Evolutionary conservation across 2,113 vertebrate genomes (phyloP).

Genomic region (Aphyosemion australe): DNA sequence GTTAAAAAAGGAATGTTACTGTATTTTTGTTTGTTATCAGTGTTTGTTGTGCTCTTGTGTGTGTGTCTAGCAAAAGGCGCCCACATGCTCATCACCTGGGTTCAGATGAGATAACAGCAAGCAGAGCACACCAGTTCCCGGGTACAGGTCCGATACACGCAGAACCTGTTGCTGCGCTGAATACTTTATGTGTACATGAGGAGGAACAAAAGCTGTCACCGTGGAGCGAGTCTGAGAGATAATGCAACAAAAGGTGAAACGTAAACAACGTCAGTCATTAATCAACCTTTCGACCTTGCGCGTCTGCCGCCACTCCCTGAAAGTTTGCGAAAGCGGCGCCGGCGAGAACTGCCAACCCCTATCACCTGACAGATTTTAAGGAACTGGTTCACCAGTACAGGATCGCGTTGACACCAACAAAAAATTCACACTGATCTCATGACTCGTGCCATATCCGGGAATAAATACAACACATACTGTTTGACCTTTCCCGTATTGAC

Average conservation of each 20-base stretch:
- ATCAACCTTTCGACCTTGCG: conserved; percentile 65
- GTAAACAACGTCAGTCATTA: conserved; percentile 67
- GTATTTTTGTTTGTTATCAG: background rate
- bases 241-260: conserved; percentile 67
- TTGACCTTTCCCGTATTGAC: conserved; percentile 57
- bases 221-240: conserved; percentile 36
- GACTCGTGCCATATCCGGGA: conserved; percentile 55
- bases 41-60: background rate
- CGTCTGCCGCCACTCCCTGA: conserved; percentile 51
- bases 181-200: conserved; percentile 17
- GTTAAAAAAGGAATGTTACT: background rate
- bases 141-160: conserved; percentile 29
- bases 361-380: conserved; percentile 55
- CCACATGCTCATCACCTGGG: background rate
- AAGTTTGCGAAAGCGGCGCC: conserved; percentile 44
- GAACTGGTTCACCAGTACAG: conserved; percentile 50
- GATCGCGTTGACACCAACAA: conserved; percentile 51
- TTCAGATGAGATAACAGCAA: conserved; percentile 35
- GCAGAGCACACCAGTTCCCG: background rate
- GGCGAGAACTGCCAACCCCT: conserved; percentile 55
- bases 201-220: conserved; percentile 18
- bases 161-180: conserved; percentile 47
- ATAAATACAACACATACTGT: conserved; percentile 41
- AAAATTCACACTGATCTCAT: conserved; percentile 42
- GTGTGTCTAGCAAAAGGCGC: background rate